Conservation (phyloP, 37 sponge, comb jelly and placozoan species). For the Ianthella basta region DNA sequence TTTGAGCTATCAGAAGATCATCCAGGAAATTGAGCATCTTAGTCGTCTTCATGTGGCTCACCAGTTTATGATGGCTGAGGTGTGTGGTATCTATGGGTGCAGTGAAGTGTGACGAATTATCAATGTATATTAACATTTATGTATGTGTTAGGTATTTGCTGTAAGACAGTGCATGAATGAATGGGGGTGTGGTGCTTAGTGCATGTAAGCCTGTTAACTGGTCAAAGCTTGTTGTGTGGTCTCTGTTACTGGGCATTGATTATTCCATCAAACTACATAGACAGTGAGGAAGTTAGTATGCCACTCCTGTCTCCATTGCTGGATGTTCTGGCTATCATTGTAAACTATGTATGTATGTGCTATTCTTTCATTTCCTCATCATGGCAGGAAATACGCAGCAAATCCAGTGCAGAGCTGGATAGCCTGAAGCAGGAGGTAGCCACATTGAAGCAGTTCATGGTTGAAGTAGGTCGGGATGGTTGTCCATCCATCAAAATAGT, state of each 20-base stretch:
- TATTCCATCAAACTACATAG: too few species aligned
- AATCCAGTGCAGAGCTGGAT: not conserved
- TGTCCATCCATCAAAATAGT: not conserved
- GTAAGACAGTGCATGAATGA: too few species aligned
- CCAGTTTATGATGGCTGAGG: slow-evolving; percentile 87
- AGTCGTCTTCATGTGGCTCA: slow-evolving; percentile 77
- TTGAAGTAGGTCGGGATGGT: not conserved
- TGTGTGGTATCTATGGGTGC: not conserved
- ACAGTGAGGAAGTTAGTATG: too few species aligned
- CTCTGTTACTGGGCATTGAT: too few species aligned
- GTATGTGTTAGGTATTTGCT: not conserved
- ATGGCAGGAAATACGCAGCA: not conserved
- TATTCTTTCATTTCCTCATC: too few species aligned
- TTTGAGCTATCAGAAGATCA: slow-evolving; percentile 93
- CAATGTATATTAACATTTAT: not conserved
- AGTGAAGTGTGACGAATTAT: not conserved
- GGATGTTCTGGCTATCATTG: too few species aligned
- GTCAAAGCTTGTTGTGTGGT: too few species aligned
- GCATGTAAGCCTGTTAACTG: too few species aligned
- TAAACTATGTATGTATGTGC: too few species aligned
- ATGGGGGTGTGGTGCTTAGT: too few species aligned
- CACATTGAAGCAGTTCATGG: not conserved
- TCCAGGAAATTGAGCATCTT: slow-evolving; percentile 89
- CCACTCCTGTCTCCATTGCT: too few species aligned
- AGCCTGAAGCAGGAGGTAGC: not conserved